Base-by-base conservation (phyloP, 2,888 invertebrate species). In the Empis stercorea region DNA sequence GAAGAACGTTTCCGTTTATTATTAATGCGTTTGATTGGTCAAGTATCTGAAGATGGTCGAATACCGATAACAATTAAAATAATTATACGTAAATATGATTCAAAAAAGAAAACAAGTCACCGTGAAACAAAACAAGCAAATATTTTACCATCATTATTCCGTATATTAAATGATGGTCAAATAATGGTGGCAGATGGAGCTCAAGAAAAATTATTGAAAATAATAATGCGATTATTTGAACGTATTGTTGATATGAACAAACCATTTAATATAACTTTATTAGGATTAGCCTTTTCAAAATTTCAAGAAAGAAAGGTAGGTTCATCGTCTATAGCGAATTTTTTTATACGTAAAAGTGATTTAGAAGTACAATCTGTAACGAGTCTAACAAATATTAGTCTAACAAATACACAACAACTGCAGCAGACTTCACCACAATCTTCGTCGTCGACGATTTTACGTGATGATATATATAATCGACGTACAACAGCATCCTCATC, bases 281-380 rank as follows among this genome's bases (percentile, higher is more conserved):
- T 87, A 49, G 87, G 87, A n/a, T 70, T 87, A 59, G 83, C 85
- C 16, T 87, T 87, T 63, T 84, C 84, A 2, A 87, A 87, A 65
- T 87, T 87, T 61, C 80, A 81, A 57, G 85, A 82, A 56, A 41
- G 79, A 49, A 78, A 78, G 62, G 76, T 75, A 4, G 81, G 82
- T 2, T 75, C 78, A 53, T 76, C 81, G 57, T 83, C 84, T 13
- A 81, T 87, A 56, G 79, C 83, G 7, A 82, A 81, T 50, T 86
- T 83, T 61, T 71, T 87, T 44, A 77, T 81, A 63, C 84, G 83
- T 64, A 70, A 70, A 50, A 60, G 63, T 1, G 81, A 85, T 62
- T 75, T 86, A 48, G 84, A 84, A 58, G 86, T 86, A 44, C 85
- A 86, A 63, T 83, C 84, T 6, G 76, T 85, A 53, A 78, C 80